Conservation (phyloP, 2,113 vertebrate genomes). For the Caloenas nicobarica region DNA sequence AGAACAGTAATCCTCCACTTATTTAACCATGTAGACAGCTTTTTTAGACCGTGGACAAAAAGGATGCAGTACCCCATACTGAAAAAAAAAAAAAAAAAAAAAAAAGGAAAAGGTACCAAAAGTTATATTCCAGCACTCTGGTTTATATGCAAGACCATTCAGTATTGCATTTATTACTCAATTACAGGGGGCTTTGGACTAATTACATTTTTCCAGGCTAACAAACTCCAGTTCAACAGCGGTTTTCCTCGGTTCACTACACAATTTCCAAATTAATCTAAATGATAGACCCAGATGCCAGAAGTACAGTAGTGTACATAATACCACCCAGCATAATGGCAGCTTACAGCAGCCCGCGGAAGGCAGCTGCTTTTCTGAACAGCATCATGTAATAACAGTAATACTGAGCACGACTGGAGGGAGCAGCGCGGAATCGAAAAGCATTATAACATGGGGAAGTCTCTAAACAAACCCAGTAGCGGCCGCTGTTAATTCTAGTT, state of each 20-base stretch:
- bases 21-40: slow-evolving; percentile 79
- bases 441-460: background rate
- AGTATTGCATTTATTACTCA: background rate
- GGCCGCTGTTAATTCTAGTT: background rate
- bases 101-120: background rate
- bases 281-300: slow-evolving; percentile 19
- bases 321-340: background rate
- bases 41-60: slow-evolving; percentile 87
- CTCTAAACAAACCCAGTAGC: slow-evolving; percentile 10
- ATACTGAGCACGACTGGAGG: background rate
- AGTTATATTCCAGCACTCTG: background rate
- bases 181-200: background rate
- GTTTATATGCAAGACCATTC: background rate
- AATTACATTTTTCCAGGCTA: background rate
- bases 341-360: background rate
- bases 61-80: slow-evolving; percentile 99
- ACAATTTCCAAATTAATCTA: slow-evolving; percentile 55
- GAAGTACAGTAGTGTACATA: background rate
- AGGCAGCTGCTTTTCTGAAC: slow-evolving; percentile 37
- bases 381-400: slow-evolving; percentile 28
- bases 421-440: background rate
- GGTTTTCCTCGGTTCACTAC: slow-evolving; percentile 19
- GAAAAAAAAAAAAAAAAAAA: background rate
- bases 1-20: slow-evolving; percentile 81
- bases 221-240: background rate